Conservation (phyloP, 1,140 invertebrate genomes). For the Drosophila mayri region DNA sequence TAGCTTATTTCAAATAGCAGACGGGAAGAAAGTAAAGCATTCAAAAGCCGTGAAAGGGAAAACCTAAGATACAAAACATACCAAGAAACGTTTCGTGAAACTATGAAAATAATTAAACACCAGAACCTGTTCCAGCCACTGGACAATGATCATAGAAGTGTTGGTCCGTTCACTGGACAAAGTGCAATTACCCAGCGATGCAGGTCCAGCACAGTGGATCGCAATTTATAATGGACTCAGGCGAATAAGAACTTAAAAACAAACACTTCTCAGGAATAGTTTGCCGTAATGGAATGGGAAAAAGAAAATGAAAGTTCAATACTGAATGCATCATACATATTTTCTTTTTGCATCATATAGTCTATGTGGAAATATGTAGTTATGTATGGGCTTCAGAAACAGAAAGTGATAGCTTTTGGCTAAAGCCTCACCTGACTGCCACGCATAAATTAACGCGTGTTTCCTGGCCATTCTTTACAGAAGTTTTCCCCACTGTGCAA, state of each 20-base stretch:
- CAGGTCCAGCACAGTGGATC: conserved; percentile 19
- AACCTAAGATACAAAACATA: background rate
- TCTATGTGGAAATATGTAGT: background rate
- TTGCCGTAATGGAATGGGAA: background rate
- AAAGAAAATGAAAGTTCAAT: too few relatives aligned
- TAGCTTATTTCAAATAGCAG: background rate
- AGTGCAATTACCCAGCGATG: conserved; percentile 15
- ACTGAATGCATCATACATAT: background rate
- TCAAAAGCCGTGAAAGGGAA: conserved; percentile 8
- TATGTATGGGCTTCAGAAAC: background rate
- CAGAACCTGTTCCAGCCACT: conserved; percentile 33
- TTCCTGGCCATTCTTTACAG: background rate
- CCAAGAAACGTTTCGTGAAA: conserved; percentile 10
- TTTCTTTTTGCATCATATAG: too few relatives aligned
- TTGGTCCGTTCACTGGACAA: background rate
- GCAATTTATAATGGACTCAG: background rate
- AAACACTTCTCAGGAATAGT: background rate
- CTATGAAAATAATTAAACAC: conserved; percentile 31
- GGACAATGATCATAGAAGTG: conserved; percentile 7
- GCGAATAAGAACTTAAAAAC: background rate
- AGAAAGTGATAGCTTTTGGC: background rate
- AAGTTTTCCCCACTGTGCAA: conserved; percentile 28
- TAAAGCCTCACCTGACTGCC: conserved; percentile 12
- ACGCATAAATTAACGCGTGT: conserved; percentile 1
- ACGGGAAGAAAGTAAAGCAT: background rate